Evolutionary conservation across 1,140 invertebrate species (phyloP).

Genomic region (Polypedilum pembai): DNA sequence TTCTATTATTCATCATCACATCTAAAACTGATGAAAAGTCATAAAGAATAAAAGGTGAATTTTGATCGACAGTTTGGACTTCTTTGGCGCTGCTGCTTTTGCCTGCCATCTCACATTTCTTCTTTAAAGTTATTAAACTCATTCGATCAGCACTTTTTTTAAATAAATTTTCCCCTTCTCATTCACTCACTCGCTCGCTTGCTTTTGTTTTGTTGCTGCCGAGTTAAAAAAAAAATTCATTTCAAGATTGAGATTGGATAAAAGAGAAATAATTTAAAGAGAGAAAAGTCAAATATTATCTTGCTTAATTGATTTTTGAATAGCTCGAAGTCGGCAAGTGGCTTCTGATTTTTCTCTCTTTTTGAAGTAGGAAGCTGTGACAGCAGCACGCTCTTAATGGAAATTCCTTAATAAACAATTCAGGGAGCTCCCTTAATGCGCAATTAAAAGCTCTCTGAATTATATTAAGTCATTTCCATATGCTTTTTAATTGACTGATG

Average conservation of each 20-base stretch:
- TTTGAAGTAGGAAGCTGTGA: background rate
- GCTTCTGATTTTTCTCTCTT: background rate
- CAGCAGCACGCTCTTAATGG: background rate
- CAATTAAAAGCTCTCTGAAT: slow-evolving; percentile 17
- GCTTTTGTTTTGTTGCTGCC: no score
- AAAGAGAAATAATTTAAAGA: background rate
- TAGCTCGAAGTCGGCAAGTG: background rate
- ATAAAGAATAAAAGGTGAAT: slow-evolving; percentile 3
- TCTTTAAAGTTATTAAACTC: slow-evolving; percentile 15
- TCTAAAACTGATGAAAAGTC: background rate
- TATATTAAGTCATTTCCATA: slow-evolving; percentile 23
- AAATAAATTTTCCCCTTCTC: background rate
- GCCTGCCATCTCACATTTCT: background rate
- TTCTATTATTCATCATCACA: background rate
- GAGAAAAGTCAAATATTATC: slow-evolving; percentile 2
- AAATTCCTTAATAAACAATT: background rate
- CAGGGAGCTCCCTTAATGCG: background rate
- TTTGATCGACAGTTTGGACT: slow-evolving; percentile 26
- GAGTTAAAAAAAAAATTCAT: background rate
- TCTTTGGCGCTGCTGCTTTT: background rate
- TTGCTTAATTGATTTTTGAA: slow-evolving; percentile 14
- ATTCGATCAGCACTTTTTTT: slow-evolving; percentile 24
- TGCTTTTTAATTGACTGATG: background rate
- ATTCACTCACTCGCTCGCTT: background rate
- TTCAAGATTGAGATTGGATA: background rate